Percentiles rank a stretch among this genome's conserved stretches.
These are phyloP conservation scores for Apeltes quadracus DNA, from an alignment of 2,113 vertebrate genomes.

Conservation along the genomic window DNA sequence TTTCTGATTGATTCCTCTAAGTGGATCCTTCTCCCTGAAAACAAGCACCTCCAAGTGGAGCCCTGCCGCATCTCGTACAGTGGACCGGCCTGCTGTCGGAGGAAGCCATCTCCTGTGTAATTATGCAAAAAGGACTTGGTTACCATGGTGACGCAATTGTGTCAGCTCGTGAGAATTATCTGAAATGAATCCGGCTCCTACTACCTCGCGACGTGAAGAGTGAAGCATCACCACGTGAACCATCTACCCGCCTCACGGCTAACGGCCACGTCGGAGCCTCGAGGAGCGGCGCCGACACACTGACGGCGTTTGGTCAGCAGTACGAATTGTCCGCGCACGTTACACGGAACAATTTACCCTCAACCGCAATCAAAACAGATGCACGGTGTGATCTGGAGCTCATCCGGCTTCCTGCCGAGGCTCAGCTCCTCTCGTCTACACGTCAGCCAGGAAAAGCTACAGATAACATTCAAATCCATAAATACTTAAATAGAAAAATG, in stretches of 20 bases:
- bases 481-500: not conserved
- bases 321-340: too few relatives aligned
- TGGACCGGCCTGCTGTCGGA: constrained; percentile 11
- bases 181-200: too few relatives aligned
- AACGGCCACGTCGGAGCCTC: too few relatives aligned
- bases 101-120: constrained; percentile 16
- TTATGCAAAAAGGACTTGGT: constrained; percentile 29
- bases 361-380: too few relatives aligned
- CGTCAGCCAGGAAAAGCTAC: not conserved
- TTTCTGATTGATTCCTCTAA: constrained; percentile 11
- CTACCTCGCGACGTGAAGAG: too few relatives aligned
- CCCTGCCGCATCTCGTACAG: not conserved
- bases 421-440: too few relatives aligned
- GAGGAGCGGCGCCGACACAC: too few relatives aligned
- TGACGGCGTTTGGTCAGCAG: too few relatives aligned
- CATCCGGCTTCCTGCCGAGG: not conserved
- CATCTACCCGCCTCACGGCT: too few relatives aligned
- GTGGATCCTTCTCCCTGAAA: not conserved
- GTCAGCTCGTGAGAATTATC: not conserved
- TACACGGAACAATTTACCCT: too few relatives aligned
- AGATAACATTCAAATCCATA: not conserved
- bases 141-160: constrained; percentile 28
- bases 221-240: too few relatives aligned
- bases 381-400: not conserved
- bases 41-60: constrained; percentile 2